Conservation (phyloP, 2,113 vertebrate species). For the Tyto alba region DNA sequence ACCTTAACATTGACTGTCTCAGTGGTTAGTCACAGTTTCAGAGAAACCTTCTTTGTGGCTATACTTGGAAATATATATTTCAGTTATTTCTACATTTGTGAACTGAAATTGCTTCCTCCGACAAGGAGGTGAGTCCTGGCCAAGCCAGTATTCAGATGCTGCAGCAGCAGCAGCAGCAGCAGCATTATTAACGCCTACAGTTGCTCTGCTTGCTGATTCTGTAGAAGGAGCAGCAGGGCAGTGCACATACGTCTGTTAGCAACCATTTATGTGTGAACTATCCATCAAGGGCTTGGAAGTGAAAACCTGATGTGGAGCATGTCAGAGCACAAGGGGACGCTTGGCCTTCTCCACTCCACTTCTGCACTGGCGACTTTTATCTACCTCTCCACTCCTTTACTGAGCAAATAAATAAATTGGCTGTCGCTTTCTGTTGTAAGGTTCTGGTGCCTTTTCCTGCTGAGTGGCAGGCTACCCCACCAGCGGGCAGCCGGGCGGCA, state of each 20-base stretch:
- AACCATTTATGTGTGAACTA: neutral
- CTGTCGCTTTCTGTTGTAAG: rapidly evolving
- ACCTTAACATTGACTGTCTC: neutral
- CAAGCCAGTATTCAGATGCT: neutral
- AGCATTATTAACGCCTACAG: neutral
- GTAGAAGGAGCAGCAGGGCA: neutral
- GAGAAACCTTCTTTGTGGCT: neutral
- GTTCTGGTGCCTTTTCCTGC: neutral
- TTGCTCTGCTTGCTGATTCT: neutral
- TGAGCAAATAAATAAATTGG: neutral
- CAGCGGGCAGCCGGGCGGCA: neutral
- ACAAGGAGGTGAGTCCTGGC: neutral
- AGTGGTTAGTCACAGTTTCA: neutral
- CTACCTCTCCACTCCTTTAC: neutral
- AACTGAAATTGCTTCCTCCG: neutral
- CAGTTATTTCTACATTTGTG: neutral
- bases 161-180: neutral
- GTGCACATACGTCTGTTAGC: neutral
- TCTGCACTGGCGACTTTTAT: neutral
- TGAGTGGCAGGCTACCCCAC: neutral
- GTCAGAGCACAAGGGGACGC: neutral
- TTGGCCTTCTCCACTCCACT: neutral
- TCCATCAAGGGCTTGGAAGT: neutral
- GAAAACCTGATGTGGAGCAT: neutral
- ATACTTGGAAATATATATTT: neutral